Conservation (phyloP, 2,888 invertebrate species). For the Noctua pronuba region DNA sequence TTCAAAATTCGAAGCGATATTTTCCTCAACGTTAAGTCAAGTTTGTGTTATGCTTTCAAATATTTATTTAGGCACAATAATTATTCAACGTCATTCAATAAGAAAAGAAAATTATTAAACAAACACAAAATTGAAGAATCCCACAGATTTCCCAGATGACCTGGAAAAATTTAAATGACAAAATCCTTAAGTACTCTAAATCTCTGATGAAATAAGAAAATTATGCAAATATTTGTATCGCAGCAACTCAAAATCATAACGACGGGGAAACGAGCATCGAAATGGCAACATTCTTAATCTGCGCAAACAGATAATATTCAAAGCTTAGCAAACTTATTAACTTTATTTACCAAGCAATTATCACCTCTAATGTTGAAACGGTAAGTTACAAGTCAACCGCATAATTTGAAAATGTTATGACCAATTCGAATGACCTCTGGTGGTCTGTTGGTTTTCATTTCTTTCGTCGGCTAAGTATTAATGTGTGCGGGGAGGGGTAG, state of each 20-base stretch:
- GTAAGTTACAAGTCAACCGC: conserved; percentile 71
- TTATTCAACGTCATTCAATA: conserved; percentile 2
- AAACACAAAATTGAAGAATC: not conserved
- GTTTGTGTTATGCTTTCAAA: not conserved
- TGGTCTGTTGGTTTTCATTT: conserved; percentile 57
- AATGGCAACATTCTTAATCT: conserved; percentile 81
- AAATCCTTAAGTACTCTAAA: conserved; percentile 53
- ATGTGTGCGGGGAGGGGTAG: conserved; percentile 52
- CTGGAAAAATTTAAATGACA: conserved; percentile 40
- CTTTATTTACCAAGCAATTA: conserved; percentile 68
- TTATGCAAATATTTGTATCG: conserved; percentile 66
- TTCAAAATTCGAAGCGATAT: not conserved
- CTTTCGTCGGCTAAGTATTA: conserved; percentile 43
- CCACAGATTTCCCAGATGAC: conserved; percentile 49
- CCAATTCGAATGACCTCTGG: conserved; percentile 77
- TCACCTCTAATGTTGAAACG: conserved; percentile 69
- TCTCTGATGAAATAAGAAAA: conserved; percentile 58
- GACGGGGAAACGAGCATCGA: conserved; percentile 77
- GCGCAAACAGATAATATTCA: conserved; percentile 80
- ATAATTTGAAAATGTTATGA: conserved; percentile 66
- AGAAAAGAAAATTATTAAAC: not conserved
- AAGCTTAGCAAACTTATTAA: conserved; percentile 66
- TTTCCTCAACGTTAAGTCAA: not conserved
- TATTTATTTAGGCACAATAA: not conserved
- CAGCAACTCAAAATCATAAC: conserved; percentile 70